phyloP scores from a whole-genome alignment of 64 coral and sea anemone genomes.

The Dendronephthya gigantea region DNA sequence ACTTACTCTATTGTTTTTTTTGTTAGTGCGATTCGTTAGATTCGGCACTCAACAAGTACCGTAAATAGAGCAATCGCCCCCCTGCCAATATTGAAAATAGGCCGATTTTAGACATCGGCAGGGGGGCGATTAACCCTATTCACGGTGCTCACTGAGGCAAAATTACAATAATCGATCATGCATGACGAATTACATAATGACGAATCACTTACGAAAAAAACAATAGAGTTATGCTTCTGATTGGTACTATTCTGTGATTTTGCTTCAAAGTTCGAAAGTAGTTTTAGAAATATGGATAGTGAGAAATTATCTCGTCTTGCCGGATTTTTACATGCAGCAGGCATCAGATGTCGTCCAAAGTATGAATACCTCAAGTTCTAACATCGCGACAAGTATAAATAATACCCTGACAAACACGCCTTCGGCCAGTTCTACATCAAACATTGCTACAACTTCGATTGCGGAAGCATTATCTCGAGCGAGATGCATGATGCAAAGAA shows the following conservation, averaged over 20 bases:
- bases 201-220: no score
- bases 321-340: neutral
- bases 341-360: neutral
- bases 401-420: neutral
- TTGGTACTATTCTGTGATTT: neutral
- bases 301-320: neutral
- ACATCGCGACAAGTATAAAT: neutral
- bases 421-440: neutral
- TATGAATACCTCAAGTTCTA: neutral
- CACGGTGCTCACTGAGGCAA: no score
- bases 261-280: neutral
- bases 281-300: neutral
- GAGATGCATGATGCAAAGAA: conserved; percentile 26
- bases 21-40: no score
- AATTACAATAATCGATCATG: no score
- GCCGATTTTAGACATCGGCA: no score
- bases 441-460: neutral
- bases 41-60: no score
- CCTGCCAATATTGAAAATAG: no score
- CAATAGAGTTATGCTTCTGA: no score
- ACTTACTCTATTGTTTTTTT: no score
- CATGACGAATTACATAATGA: no score
- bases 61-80: no score
- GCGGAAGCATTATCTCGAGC: neutral
- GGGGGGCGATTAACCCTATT: no score